Evolutionary conservation across 2,113 vertebrate species (phyloP), one percentile per base, ranked within the genome.

Genomic region (Sander lucioperca): DNA sequence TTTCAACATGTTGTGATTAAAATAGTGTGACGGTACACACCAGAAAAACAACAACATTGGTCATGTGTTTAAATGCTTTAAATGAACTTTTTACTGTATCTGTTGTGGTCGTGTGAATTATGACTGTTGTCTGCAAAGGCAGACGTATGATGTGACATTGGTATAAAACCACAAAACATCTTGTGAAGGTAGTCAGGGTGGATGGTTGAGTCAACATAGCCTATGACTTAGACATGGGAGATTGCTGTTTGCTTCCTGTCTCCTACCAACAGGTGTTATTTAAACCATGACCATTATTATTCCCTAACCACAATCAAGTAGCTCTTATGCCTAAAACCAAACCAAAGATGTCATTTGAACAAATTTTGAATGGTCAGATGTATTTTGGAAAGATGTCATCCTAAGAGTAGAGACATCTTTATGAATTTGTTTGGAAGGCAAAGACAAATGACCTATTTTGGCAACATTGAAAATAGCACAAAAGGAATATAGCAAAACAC

Each of bases 11-110:
- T 58, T 48, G 25, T 58, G 51, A 76, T 59, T 0, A 9, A 30
- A 59, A 59, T 15, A 59, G 23, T 47, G 30, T 39, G 33, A 25
- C 8, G 33, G 19, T 21, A 18, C 30, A 19, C 65, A 30, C 25
- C 47, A 23, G 30, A 39, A 56, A 71, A 71, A 71, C 65, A 69
- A n/a, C 43, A 23, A n/a, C 45, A 59, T 7, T 25, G 30, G 21
- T 25, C 43, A 36, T 51, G 43, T 19, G 30, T 27, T 48, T n/a
- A 16, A 33, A 77, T 18, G 25, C 53, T 25, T n/a, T 21, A 58
- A 66, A 45, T 43, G 1, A 75, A 39, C 36, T 47, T 51, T 57
- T 54, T 27, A 54, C 36, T 59, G 54, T 65, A 27, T 30, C 16
- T 23, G 15, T 59, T 68, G 54, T 62, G 45, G 45, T 36, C 3